A percentile compares a stretch with the other conserved stretches of the same genome.
These are phyloP conservation scores for Ardeotis arabs DNA, from an alignment of 2,113 vertebrate species.

Conservation along the genomic window DNA sequence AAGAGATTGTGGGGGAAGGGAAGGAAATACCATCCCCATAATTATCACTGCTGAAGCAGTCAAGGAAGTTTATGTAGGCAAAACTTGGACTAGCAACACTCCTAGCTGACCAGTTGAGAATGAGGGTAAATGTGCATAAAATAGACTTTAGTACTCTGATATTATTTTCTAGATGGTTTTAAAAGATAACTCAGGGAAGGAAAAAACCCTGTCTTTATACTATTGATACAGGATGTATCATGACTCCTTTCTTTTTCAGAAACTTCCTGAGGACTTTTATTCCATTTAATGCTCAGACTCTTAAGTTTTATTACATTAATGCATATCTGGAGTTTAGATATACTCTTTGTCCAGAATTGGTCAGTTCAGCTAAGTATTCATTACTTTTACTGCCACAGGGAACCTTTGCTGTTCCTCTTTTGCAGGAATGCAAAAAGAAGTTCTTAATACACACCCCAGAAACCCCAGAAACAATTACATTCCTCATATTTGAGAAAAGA, in stretches of 20 bases:
- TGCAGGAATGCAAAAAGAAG: not conserved
- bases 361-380: not conserved
- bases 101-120: not conserved
- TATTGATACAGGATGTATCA: not conserved
- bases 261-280: not conserved
- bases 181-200: not conserved
- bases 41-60: not conserved
- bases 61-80: not conserved
- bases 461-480: not conserved
- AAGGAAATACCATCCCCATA: not conserved
- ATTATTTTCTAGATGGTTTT: not conserved
- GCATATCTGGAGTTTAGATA: not conserved
- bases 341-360: not conserved
- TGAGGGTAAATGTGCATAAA: not conserved
- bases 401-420: not conserved
- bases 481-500: not conserved
- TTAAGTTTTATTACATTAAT: not conserved
- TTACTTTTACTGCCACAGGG: not conserved
- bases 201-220: not conserved
- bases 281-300: not conserved
- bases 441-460: not conserved
- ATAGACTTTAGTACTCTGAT: not conserved
- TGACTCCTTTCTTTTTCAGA: not conserved
- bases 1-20: not conserved
- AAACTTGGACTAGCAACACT: not conserved